Evolutionary conservation across 2,888 invertebrate genomes (phyloP), one percentile per base, ranked within the genome.

Genomic region (Lasioglossum leucozonium): DNA sequence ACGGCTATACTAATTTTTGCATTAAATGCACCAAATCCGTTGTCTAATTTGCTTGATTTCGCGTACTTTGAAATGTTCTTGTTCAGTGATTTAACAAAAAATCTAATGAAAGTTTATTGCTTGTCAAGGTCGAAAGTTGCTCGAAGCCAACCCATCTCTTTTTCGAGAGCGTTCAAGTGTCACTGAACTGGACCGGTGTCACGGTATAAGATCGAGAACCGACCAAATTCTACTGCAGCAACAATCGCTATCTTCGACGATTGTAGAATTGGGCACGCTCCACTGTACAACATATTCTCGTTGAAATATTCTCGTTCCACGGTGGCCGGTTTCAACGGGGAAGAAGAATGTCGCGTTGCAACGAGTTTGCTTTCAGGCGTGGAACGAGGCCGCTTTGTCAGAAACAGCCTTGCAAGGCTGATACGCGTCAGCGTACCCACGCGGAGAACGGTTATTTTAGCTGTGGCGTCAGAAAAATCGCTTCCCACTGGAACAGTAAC

Each of bases 331-430:
- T n/a, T 40, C 69, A 73, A 42, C 75, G 69, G 78, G 74, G 67
- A 75, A 81, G 72, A 75, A 87, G 83, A 87, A 85, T 84, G 90
- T 85, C 90, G 85, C 82, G 91, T 82, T 81, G 82, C 86, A 85
- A 85, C 90, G 85, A 65, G 90, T 91, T 89, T 90, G 84, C 90
- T 85, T 78, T 82, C 82, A 69, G 87, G 84, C 84, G 85, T 79
- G 72, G 80, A 90, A 84, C 91, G 85, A 84, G 86, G 85, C 87
- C 85, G 88, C 81, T 88, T 89, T 89, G 91, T 91, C 91, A 88
- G 75, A 79, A 72, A 89, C 79, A 90, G 90, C 90, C 90, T 90
- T 90, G 90, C 90, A 90, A 90, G 90, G 90, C 90, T 89, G 84
- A 84, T 91, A 84, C 75, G 74, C 75, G 72, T 85, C 85, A 81